Conservation (phyloP, 2,888 invertebrate genomes). For the Allolobophora icterica region DNA sequence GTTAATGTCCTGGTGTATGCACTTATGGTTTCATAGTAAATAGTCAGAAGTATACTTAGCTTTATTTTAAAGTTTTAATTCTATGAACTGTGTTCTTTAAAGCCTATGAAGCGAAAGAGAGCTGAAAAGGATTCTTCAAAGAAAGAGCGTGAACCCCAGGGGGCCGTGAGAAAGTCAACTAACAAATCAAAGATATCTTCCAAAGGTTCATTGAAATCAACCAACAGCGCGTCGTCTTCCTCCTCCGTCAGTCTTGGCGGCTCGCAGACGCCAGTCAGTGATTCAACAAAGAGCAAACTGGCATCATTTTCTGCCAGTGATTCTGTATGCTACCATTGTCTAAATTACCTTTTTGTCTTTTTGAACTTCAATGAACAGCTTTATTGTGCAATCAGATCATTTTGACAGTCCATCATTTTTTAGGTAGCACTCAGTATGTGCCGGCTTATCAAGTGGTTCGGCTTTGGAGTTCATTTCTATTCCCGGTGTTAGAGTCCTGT, state of each 20-base stretch:
- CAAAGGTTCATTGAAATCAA: not conserved
- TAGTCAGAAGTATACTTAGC: not conserved
- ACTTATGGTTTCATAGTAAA: not conserved
- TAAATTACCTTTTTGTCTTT: not conserved
- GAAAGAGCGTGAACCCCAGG: conserved; percentile 26
- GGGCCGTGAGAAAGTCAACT: conserved; percentile 25
- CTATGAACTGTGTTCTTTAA: not conserved
- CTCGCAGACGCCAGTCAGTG: not conserved
- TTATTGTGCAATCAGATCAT: not conserved
- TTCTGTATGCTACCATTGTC: not conserved
- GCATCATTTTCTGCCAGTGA: conserved; percentile 33
- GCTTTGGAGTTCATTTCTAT: not conserved
- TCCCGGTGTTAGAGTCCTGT: not conserved
- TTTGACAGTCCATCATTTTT: not conserved
- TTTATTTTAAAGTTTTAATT: not conserved
- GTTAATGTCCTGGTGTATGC: not conserved
- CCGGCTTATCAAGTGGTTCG: not conserved
- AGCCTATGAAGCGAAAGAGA: conserved; percentile 11
- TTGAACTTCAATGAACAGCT: not conserved
- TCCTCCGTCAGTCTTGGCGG: not conserved
- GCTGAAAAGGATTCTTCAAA: conserved; percentile 6
- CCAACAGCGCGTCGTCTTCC: not conserved
- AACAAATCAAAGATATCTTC: not conserved
- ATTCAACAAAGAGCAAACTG: conserved; percentile 28
- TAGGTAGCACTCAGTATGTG: not conserved